Evolutionary conservation across 1,140 invertebrate species (phyloP).

Genomic region (Euwallacea fornicatus): DNA sequence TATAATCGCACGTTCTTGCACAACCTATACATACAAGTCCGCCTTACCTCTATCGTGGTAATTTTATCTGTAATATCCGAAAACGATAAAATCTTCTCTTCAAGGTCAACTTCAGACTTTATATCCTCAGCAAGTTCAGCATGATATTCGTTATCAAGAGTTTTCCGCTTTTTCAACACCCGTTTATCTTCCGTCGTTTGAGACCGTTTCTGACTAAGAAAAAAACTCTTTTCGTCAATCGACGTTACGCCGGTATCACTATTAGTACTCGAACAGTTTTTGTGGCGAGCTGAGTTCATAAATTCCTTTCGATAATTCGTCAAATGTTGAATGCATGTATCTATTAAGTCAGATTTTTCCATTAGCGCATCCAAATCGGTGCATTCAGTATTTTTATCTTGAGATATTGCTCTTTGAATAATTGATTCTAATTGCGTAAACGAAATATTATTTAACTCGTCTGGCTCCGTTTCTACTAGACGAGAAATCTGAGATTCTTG

Average conservation of each 20-base stretch:
- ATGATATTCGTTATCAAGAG: no score
- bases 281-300: background rate
- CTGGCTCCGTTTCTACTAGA: background rate
- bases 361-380: background rate
- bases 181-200: no score
- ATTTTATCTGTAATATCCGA: slow-evolving; percentile 1
- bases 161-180: no score
- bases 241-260: no score
- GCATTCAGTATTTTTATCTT: background rate
- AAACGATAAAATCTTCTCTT: slow-evolving; percentile 7
- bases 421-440: background rate
- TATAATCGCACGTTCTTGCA: no score
- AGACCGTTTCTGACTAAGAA: no score
- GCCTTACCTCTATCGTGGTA: slow-evolving; percentile 12
- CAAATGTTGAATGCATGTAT: slow-evolving; percentile 11
- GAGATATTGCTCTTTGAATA: background rate
- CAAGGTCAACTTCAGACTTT: background rate
- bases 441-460: background rate
- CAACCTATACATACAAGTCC: no score
- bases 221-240: no score
- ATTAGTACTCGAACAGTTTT: no score
- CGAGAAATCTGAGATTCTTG: background rate
- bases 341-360: slow-evolving; percentile 9
- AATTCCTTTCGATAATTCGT: background rate
- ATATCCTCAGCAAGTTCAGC: background rate